phyloP scores from a whole-genome alignment of 1,140 invertebrate genomes.

The Aphelinus atriplicis region DNA sequence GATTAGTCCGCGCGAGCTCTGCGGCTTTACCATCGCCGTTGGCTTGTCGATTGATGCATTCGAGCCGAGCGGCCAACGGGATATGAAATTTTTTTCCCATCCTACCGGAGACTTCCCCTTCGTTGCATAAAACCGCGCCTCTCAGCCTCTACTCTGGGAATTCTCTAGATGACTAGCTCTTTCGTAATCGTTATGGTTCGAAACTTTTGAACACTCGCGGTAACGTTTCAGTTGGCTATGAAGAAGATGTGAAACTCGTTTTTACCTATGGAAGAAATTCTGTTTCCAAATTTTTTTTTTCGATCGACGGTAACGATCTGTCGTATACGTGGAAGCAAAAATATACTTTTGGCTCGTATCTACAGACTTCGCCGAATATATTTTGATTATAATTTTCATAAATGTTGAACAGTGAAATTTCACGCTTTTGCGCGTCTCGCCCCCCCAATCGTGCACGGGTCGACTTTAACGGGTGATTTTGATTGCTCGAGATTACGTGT shows the following conservation, averaged over 20 bases:
- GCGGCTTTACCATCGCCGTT: not conserved
- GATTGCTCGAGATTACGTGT: too few species aligned
- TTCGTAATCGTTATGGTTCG: conserved; percentile 12
- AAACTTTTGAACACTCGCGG: not conserved
- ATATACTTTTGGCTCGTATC: too few species aligned
- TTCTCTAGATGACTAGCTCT: conserved; percentile 8
- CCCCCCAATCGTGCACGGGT: too few species aligned
- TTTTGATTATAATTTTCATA: too few species aligned
- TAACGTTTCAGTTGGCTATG: too few species aligned
- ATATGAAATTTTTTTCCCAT: conserved; percentile 14
- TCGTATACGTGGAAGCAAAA: too few species aligned
- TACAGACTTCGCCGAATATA: too few species aligned
- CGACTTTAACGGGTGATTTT: too few species aligned
- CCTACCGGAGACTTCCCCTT: conserved; percentile 22
- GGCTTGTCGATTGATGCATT: not conserved
- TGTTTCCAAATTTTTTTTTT: too few species aligned
- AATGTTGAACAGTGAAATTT: not conserved
- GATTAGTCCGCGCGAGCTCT: conserved; percentile 16
- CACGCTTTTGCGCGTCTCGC: not conserved
- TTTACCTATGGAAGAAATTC: too few species aligned
- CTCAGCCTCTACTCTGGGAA: conserved; percentile 16
- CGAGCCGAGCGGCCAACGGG: conserved; percentile 4
- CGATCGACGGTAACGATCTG: too few species aligned
- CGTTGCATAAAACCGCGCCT: conserved; percentile 19
- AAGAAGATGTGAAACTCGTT: too few species aligned